Base-by-base conservation (phyloP, 2,888 invertebrate genomes). In the Smittia sp. region DNA sequence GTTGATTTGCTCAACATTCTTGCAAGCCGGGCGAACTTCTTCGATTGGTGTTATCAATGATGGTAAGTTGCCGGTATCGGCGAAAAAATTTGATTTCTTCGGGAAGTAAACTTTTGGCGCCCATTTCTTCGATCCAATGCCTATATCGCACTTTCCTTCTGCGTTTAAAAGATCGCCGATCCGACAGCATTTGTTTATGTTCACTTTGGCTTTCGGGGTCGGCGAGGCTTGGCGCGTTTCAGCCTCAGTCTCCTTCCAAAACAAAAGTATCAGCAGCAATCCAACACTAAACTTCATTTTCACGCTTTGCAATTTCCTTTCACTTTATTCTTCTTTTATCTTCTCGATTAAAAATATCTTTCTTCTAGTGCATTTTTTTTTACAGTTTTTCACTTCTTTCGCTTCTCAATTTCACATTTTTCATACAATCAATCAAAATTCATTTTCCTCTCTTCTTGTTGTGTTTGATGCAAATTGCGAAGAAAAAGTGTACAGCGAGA, bases 81-180 rank as follows among this genome's bases (percentile, higher is more conserved):
- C 78, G 73, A 85, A 81, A 77, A 85, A 82, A 0, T 76, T 77
- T 18, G 79, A 79, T 15, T 81, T 81, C 20, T 80, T 80, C 1
- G 86, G 86, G 38, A 88, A 85, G 78, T 85, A 90, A 46, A 89
- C 84, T 1, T 83, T 79, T 4, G 89, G 88, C 52, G 84, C 80
- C 87, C 88, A 89, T 1, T 79, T 76, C 70, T 80, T 78, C 1
- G 80, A 78, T 13, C 76, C 77, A 4, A 78, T 78, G 9, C 81
- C 81, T 18, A 79, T 77, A 1, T 79, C 77, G 76, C 82, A 83
- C 63, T 81, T 81, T 78, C 82, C 79, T 75, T 78, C 80, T 74
- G 78, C 79, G 75, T 81, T 81, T 75, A 85, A 79, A 76, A 82
- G 81, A 78, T 86, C 85, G 66, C 84, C 85, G 75, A 81, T 80